A percentile compares a stretch with the other conserved stretches of the same genome.
Conservation (phyloP, 2,113 vertebrate genomes). For the Thalassarche chlororhynchos region DNA sequence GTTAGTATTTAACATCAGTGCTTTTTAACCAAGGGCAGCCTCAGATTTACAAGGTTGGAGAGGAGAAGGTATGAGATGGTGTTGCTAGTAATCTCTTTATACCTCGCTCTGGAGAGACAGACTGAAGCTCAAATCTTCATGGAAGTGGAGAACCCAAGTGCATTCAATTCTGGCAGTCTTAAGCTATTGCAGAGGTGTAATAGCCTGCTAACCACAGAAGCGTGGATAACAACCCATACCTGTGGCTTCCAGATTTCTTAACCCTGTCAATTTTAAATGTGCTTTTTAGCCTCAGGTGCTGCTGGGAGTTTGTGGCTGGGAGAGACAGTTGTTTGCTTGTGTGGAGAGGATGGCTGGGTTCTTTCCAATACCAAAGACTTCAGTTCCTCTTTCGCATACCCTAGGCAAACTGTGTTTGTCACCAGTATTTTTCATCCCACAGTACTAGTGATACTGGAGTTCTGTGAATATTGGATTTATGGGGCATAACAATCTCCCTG, state of each 20-base stretch:
- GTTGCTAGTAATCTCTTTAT: constrained; percentile 6
- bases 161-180: not conserved
- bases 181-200: not conserved
- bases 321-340: not conserved
- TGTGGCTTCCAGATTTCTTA: constrained; percentile 11
- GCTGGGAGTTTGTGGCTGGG: not conserved
- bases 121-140: not conserved
- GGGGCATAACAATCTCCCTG: constrained; percentile 13
- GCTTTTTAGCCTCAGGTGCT: not conserved
- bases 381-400: not conserved
- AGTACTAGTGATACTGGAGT: not conserved
- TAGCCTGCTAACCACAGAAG: not conserved
- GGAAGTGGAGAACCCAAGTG: not conserved
- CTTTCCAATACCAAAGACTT: not conserved
- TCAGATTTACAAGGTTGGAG: constrained; percentile 3
- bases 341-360: not conserved
- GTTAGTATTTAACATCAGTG: constrained; percentile 19
- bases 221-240: not conserved
- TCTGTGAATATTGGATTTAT: constrained; percentile 47
- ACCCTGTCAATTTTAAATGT: constrained; percentile 18
- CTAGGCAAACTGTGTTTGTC: not conserved
- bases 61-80: not conserved
- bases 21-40: constrained; percentile 58
- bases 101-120: not conserved
- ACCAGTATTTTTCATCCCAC: not conserved